Evolutionary conservation across 2,797 vertebrate species (phyloP).

Genomic region (Peromyscus aztecus): DNA sequence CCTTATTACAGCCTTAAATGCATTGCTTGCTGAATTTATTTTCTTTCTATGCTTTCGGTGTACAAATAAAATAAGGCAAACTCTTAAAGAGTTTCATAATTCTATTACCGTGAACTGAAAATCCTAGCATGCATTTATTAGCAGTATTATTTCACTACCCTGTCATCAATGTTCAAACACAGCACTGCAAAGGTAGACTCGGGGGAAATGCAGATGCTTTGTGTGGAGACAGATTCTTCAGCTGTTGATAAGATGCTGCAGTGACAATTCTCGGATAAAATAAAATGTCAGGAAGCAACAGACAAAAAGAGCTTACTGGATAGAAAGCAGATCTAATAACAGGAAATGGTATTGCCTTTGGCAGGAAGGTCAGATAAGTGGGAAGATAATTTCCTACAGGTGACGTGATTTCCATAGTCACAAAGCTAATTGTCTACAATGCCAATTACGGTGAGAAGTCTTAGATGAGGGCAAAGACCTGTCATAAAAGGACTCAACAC

Average conservation of each 20-base stretch:
- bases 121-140: constrained; percentile 65
- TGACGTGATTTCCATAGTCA: constrained; percentile 71
- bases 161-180: constrained; percentile 62
- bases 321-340: constrained; percentile 65
- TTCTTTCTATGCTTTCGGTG: constrained; percentile 39
- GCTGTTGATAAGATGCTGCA: constrained; percentile 65
- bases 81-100: constrained; percentile 14
- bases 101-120: constrained; percentile 23
- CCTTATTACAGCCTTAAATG: constrained; percentile 32
- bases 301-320: constrained; percentile 50
- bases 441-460: constrained; percentile 53
- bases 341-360: constrained; percentile 63
- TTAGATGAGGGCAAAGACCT: constrained; percentile 24
- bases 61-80: constrained; percentile 36
- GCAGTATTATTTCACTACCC: constrained; percentile 57
- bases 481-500: constrained; percentile 18
- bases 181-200: constrained; percentile 41
- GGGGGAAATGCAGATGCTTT: constrained; percentile 58
- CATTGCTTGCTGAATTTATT: constrained; percentile 46
- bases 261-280: constrained; percentile 71
- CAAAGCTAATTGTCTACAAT: constrained; percentile 64
- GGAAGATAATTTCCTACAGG: constrained; percentile 66
- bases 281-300: constrained; percentile 67
- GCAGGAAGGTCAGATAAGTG: constrained; percentile 56
- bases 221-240: constrained; percentile 65